phyloP scores from a whole-genome alignment of 2,888 invertebrate species.

The Eutolmus rufibarbis region DNA sequence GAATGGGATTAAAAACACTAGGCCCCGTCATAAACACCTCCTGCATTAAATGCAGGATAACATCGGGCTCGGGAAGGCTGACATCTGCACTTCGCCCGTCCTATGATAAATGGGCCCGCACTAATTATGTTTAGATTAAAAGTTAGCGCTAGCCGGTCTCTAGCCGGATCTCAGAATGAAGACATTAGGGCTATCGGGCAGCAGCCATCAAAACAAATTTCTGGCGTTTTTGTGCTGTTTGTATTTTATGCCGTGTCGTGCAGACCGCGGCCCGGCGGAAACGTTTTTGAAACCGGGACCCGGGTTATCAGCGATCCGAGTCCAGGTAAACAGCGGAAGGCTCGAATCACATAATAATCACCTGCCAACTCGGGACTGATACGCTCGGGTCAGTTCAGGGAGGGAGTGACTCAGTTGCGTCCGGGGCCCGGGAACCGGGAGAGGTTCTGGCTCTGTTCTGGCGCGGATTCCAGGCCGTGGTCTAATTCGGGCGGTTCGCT shows the following conservation, averaged over 20 bases:
- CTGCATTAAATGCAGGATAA: background rate
- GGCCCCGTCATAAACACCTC: slow-evolving; percentile 65
- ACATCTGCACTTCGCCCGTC: slow-evolving; percentile 40
- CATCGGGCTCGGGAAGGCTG: background rate
- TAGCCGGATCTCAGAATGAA: background rate
- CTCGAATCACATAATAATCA: slow-evolving; percentile 47
- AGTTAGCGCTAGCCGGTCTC: slow-evolving; percentile 10
- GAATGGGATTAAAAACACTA: slow-evolving; percentile 69
- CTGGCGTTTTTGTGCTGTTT: slow-evolving; percentile 26
- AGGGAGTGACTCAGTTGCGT: background rate
- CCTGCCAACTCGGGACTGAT: slow-evolving; percentile 45
- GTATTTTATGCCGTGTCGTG: background rate
- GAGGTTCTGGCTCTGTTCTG: background rate
- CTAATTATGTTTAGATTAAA: slow-evolving; percentile 48
- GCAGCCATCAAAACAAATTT: slow-evolving; percentile 43
- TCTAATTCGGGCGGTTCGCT: background rate
- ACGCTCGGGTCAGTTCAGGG: slow-evolving; percentile 5
- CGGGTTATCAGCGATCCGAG: background rate
- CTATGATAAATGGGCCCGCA: slow-evolving; percentile 44
- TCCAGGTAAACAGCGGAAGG: slow-evolving; percentile 10
- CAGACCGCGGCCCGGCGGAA: background rate
- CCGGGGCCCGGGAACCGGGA: background rate
- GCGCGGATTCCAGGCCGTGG: background rate
- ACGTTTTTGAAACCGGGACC: background rate
- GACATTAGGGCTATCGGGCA: slow-evolving; percentile 32